Evolutionary conservation across 2,888 invertebrate species (phyloP).

Genomic region (Salticus scenicus): DNA sequence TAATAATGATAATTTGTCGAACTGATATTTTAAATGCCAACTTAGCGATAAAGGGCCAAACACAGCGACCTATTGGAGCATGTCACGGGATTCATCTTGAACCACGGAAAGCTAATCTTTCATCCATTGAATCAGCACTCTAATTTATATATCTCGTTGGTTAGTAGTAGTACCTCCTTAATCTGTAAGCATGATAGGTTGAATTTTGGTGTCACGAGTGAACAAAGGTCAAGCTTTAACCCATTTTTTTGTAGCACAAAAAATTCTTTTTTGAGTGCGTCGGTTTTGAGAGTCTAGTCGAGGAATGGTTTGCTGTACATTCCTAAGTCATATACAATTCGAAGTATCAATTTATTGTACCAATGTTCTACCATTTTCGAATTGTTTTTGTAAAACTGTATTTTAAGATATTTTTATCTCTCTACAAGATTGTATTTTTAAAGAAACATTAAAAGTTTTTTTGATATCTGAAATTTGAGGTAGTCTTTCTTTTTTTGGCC

Average conservation of each 20-base stretch:
- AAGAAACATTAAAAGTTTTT: constrained; percentile 37
- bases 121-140: no score
- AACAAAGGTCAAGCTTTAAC: constrained; percentile 57
- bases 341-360: not conserved
- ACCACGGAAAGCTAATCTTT: no score
- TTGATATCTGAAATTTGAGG: not conserved
- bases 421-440: constrained; percentile 35
- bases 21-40: no score
- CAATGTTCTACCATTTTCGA: constrained; percentile 19
- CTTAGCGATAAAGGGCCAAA: no score
- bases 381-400: constrained; percentile 24
- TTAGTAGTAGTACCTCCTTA: no score
- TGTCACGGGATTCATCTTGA: no score
- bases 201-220: constrained; percentile 13
- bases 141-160: no score
- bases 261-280: not conserved
- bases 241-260: no score
- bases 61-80: no score
- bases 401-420: constrained; percentile 39
- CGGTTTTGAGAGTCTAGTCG: not conserved
- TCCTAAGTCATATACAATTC: constrained; percentile 33
- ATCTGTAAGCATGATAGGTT: no score
- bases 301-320: constrained; percentile 35
- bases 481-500: not conserved
- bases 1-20: no score